These are phyloP conservation scores for Nemoura dubitans DNA, from an alignment of 2,888 invertebrate genomes.

Conservation along the genomic window DNA sequence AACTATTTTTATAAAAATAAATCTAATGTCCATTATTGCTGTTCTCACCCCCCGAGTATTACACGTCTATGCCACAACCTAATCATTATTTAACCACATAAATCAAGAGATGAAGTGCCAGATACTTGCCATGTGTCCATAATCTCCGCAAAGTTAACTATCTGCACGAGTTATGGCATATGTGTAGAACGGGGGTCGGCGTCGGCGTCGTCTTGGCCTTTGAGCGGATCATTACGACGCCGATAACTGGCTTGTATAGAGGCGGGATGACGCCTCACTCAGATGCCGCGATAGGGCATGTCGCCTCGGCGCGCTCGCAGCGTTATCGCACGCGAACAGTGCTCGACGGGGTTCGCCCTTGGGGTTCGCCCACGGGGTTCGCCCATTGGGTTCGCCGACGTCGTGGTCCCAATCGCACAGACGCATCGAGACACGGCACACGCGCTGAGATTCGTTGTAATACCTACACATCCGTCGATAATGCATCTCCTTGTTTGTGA, in stretches of 20 bases:
- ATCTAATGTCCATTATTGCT: neutral
- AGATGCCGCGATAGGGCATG: constrained; percentile 34
- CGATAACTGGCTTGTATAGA: constrained; percentile 32
- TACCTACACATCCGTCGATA: neutral
- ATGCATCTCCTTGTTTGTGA: neutral
- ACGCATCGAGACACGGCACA: neutral
- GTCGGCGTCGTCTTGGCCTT: neutral
- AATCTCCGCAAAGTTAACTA: neutral
- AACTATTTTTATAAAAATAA: too few relatives aligned
- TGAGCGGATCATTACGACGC: constrained; percentile 34
- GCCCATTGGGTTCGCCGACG: too few relatives aligned
- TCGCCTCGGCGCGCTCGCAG: neutral
- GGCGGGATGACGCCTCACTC: constrained; percentile 30
- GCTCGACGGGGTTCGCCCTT: too few relatives aligned
- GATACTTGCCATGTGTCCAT: neutral
- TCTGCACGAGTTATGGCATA: neutral
- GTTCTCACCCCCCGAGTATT: neutral
- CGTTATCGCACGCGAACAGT: constrained; percentile 15
- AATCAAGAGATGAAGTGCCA: neutral
- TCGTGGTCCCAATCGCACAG: neutral
- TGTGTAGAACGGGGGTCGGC: neutral
- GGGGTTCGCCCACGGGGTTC: too few relatives aligned
- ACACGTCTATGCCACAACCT: neutral
- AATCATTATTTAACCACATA: neutral
- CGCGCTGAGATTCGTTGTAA: neutral